Conservation (phyloP, 2,888 invertebrate genomes). For the Drosophila pseudotakahashii region DNA sequence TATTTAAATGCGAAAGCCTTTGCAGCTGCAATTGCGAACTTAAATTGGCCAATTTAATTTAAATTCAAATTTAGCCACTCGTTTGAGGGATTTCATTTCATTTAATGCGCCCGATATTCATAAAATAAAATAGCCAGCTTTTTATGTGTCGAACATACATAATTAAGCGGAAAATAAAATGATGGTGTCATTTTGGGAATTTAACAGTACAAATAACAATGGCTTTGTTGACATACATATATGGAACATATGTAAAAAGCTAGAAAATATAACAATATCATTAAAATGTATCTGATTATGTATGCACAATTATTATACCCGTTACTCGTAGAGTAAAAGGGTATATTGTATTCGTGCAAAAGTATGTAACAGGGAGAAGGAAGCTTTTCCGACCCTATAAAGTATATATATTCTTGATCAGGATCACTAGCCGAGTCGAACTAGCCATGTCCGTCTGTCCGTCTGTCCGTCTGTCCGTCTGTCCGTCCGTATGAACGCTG, state of each 20-base stretch:
- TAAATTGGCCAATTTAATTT: slow-evolving; percentile 3
- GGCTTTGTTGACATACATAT: not conserved
- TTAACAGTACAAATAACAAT: not conserved
- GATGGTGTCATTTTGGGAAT: not conserved
- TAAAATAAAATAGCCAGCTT: not conserved
- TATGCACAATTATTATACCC: no score
- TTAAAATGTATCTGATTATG: not conserved
- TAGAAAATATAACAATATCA: not conserved
- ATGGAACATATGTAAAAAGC: not conserved
- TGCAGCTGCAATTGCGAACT: not conserved
- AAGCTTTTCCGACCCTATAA: no score
- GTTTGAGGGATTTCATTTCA: not conserved
- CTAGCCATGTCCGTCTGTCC: no score
- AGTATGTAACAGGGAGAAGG: no score
- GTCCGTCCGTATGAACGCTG: no score
- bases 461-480: no score
- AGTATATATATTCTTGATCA: no score
- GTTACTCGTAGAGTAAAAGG: no score
- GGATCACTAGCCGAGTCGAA: no score
- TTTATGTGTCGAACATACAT: not conserved
- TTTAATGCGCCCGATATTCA: not conserved
- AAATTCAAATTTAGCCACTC: not conserved
- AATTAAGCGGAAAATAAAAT: not conserved
- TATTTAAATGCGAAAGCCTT: slow-evolving; percentile 2
- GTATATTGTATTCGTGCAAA: no score